phyloP scores from a whole-genome alignment of 2,797 vertebrate species.

The Eremophila alpestris region DNA sequence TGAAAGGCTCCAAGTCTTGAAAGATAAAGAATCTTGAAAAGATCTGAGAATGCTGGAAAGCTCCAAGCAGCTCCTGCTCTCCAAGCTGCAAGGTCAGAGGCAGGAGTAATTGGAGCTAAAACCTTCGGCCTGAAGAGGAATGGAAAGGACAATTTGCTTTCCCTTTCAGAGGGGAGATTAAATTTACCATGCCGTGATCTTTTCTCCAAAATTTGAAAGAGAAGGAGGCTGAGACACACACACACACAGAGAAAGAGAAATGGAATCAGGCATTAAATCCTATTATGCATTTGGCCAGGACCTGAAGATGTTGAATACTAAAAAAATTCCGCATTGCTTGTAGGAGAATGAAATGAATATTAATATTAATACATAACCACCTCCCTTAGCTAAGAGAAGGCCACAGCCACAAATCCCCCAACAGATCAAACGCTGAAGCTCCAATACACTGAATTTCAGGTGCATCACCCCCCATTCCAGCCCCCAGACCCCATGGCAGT shows the following conservation, averaged over 20 bases:
- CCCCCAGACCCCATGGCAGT: background rate
- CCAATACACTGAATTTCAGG: background rate
- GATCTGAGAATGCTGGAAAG: background rate
- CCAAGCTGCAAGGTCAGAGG: background rate
- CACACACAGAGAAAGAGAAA: background rate
- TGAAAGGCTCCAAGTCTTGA: background rate
- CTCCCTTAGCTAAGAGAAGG: background rate
- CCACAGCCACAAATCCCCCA: background rate
- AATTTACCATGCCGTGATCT: background rate
- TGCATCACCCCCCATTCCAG: rapidly evolving
- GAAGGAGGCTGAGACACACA: background rate
- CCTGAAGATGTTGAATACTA: background rate
- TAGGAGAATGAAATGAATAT: background rate
- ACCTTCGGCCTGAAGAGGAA: background rate
- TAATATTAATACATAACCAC: background rate
- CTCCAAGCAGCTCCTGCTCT: background rate
- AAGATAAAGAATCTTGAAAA: background rate
- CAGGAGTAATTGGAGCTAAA: constrained; percentile 4
- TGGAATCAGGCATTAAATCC: constrained; percentile 7
- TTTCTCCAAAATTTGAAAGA: background rate
- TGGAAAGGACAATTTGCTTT: background rate
- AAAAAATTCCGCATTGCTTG: background rate
- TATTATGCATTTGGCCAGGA: background rate
- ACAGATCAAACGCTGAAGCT: background rate
- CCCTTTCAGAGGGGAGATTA: background rate